Base-by-base conservation (phyloP, 2,888 invertebrate genomes). In the Agriopis marginaria region DNA sequence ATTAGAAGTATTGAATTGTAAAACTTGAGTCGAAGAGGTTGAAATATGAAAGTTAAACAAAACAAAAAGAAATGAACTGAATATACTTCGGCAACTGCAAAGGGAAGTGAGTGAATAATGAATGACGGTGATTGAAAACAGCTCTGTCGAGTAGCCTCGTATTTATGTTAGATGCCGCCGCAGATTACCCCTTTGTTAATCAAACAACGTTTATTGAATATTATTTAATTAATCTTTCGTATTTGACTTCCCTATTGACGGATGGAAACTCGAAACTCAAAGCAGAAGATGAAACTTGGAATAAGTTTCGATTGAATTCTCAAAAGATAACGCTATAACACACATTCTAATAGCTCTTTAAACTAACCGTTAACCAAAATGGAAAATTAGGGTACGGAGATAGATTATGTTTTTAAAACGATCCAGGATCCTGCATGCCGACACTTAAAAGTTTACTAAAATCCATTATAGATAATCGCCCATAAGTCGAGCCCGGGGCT, bases 81-180 rank as follows among this genome's bases (percentile, higher is more conserved):
- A 87, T 87, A 76, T 85, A 88, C 90, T 88, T 91, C 91, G 92
- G 91, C 88, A 89, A 89, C 87, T 86, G 91, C 89, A 90, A 91
- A 92, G 92, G 89, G 89, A 92, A 90, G 88, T 88, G 87, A 92
- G 91, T 92, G 92, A 91, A 91, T 93, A 93, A 93, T 91, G 91
- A 92, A 93, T 89, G 92, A 87, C 88, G 86, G 87, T 90, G 93
- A 93, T 93, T 90, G 92, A 92, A 93, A 93, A 91, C 90, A 88
- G 89, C 86, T 71, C 82, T 82, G 86, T 83, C 83, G 89, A 91
- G 90, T 89, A 87, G 87, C 80, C 86, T 83, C 84, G 87, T 89
- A 90, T 93, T 93, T 92, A 86, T 90, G 89, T 89, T 91, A 93
- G 93, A 93, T 93, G 93, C 93, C 93, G 93, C 90, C 91, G 79